Evolutionary conservation across 2,888 invertebrate species (phyloP), one percentile per base, ranked within the genome.

Genomic region (Cryptocephalus moraei): DNA sequence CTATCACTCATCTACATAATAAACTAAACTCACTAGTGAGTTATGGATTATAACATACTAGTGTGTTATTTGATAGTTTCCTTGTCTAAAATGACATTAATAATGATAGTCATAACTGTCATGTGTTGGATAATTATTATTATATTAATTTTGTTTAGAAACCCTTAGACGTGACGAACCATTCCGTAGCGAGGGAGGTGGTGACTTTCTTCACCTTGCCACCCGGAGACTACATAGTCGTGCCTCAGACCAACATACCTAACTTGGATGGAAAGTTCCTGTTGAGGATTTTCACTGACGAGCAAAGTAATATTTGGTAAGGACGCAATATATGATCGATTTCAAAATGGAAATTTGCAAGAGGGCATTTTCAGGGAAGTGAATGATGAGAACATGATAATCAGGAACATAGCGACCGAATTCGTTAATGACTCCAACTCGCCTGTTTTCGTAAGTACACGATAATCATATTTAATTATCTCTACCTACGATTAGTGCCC

Each of bases 121-220:
- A n/a, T 34, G n/a, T n/a, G n/a, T n/a, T n/a, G n/a, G n/a, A n/a
- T n/a, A n/a, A n/a, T n/a, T n/a, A n/a, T n/a, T 9, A 9, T 34
- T 34, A 9, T 34, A 9, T 34, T 34, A 34, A 36, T n/a, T 11
- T 12, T 36, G 12, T 69, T 8, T 63, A 78, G 80, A 77, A 78
- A 65, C 79, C 82, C 10, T 68, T 82, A 59, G 82, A 82, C 63
- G 82, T 81, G 48, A 80, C 82, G 44, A 81, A 81, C 63, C 80
- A 80, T 69, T 78, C 78, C 1, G 69, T 79, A 32, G 78, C 80
- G 4, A 68, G 81, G 56, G 82, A 83, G 71, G 82, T 84, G 41
- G 84, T 80, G 9, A 82, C 83, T 32, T 82, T 84, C 69, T 85
- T 86, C 72, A 80, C 83, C 44, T 72, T 86, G 60, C 82, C 84